phyloP scores from a whole-genome alignment of 2,888 invertebrate genomes.

The Phaedon cochleariae region DNA sequence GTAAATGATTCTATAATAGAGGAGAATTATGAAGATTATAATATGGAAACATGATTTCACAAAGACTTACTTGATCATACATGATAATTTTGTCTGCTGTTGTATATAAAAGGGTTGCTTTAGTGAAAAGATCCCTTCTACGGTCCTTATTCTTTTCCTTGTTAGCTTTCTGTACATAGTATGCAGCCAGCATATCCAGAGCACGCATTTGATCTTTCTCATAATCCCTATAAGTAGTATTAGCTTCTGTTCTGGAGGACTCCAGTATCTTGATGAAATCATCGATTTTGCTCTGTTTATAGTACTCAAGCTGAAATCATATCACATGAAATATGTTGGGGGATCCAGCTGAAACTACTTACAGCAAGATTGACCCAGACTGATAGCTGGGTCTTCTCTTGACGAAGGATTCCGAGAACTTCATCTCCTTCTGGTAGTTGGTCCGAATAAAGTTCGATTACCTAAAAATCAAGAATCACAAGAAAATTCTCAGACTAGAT shows the following conservation, averaged over 20 bases:
- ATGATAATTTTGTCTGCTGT: conserved; percentile 99
- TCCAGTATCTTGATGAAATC: conserved; percentile 96
- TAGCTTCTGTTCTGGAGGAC: conserved; percentile 84
- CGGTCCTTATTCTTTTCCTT: conserved; percentile 94
- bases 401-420: conserved; percentile 91
- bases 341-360: conserved; percentile 63
- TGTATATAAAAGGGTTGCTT: conserved; percentile 96
- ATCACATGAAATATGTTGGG: background rate
- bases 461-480: conserved; percentile 65
- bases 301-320: conserved; percentile 85
- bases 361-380: conserved; percentile 98
- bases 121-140: conserved; percentile 92
- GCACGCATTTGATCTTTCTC: conserved; percentile 98
- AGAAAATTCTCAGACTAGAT: background rate
- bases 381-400: conserved; percentile 91
- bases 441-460: conserved; percentile 94
- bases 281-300: conserved; percentile 90
- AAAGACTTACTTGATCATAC: conserved; percentile 88
- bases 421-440: conserved; percentile 96
- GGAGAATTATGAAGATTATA: conserved; percentile 8
- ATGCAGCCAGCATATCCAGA: conserved; percentile 96
- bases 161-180: conserved; percentile 96
- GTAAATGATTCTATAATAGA: conserved; percentile 84
- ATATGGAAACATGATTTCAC: background rate
- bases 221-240: conserved; percentile 86